phyloP scores from a whole-genome alignment of 2,113 vertebrate species.

The Syngnathoides biaculeatus region DNA sequence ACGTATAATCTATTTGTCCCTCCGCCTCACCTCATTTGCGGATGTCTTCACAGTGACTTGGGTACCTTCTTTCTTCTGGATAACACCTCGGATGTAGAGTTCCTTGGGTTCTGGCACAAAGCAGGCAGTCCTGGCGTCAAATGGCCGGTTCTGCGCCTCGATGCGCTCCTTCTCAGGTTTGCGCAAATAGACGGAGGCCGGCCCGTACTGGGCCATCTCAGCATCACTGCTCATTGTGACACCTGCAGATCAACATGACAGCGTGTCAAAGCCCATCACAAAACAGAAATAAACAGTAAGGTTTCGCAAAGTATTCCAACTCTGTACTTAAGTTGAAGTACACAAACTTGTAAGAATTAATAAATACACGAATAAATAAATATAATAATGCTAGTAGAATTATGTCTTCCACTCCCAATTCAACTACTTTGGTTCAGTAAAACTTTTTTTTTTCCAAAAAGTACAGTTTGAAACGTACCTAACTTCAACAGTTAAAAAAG shows the following conservation, averaged over 20 bases:
- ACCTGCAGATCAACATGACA: neutral
- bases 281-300: neutral
- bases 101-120: conserved; percentile 74
- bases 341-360: too few species aligned
- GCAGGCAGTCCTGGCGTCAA: conserved; percentile 79
- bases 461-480: too few species aligned
- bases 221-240: conserved; percentile 53
- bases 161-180: conserved; percentile 78
- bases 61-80: conserved; percentile 62
- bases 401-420: too few species aligned
- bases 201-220: conserved; percentile 77
- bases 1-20: too few species aligned
- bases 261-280: neutral
- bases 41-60: conserved; percentile 75
- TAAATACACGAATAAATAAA: too few species aligned
- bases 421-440: too few species aligned
- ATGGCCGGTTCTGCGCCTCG: conserved; percentile 74
- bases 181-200: conserved; percentile 72
- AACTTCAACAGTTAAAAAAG: too few species aligned
- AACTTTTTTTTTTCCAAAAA: too few species aligned
- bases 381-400: too few species aligned
- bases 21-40: conserved; percentile 71
- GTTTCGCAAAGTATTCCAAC: neutral
- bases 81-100: conserved; percentile 76
- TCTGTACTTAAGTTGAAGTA: too few species aligned